Percentiles rank a stretch among this genome's conserved stretches.
These are phyloP conservation scores for Mustela lutreola DNA, from an alignment of 2,113 vertebrate genomes.

Conservation along the genomic window DNA sequence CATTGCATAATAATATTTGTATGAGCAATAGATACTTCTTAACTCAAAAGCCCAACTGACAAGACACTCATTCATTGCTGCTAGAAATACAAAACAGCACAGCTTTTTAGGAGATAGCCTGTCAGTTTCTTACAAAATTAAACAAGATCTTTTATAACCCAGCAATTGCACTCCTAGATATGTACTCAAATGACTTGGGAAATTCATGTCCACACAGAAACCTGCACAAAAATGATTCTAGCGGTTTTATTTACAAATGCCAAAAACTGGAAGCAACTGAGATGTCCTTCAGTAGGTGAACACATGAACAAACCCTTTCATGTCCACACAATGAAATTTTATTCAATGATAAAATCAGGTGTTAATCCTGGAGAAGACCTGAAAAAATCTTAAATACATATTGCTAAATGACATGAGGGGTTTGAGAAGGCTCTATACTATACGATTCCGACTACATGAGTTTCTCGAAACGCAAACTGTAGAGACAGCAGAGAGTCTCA, in stretches of 20 bases:
- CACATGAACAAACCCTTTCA: not conserved
- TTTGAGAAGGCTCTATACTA: not conserved
- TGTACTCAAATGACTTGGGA: not conserved
- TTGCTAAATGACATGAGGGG: not conserved
- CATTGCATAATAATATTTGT: not conserved
- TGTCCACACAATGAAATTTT: not conserved
- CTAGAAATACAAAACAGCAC: not conserved
- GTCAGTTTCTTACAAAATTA: not conserved
- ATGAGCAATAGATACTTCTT: not conserved
- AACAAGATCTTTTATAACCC: not conserved
- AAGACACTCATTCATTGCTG: not conserved
- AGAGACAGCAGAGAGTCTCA: not conserved
- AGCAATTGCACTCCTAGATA: not conserved
- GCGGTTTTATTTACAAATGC: not conserved
- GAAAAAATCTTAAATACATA: not conserved
- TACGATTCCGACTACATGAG: not conserved
- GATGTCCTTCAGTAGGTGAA: not conserved
- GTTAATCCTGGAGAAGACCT: not conserved
- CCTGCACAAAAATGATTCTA: not conserved
- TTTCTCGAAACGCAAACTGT: not conserved
- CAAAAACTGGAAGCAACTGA: not conserved
- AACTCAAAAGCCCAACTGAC: not conserved
- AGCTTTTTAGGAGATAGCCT: not conserved
- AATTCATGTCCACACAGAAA: not conserved
- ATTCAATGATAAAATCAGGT: not conserved